phyloP scores from a whole-genome alignment of 2,888 invertebrate genomes.

The Andrena flavipes region DNA sequence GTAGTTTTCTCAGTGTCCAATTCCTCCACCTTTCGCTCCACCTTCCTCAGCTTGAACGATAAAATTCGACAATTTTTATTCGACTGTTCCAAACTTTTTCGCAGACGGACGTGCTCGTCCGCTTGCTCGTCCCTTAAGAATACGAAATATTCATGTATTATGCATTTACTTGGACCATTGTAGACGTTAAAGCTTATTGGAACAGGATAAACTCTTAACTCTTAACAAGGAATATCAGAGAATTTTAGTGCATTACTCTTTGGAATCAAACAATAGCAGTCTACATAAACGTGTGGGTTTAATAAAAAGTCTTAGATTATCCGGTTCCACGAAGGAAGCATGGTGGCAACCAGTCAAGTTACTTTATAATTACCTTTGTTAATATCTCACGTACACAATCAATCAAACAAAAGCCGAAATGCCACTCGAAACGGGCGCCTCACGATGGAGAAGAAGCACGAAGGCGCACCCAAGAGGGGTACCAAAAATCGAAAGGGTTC shows the following conservation, averaged over 20 bases:
- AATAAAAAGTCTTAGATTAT: slow-evolving; percentile 8
- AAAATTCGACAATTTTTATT: slow-evolving; percentile 99
- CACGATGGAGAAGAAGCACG: slow-evolving; percentile 28
- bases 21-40: slow-evolving; percentile 95
- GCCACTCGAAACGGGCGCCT: slow-evolving; percentile 16
- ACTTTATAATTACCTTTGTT: slow-evolving; percentile 46
- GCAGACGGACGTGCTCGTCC: slow-evolving; percentile 96
- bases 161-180: slow-evolving; percentile 3
- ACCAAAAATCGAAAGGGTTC: slow-evolving; percentile 45
- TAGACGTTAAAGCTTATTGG: background rate
- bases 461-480: slow-evolving; percentile 6
- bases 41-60: slow-evolving; percentile 98
- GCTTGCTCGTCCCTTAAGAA: slow-evolving; percentile 95
- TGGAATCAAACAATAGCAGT: background rate
- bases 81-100: slow-evolving; percentile 97
- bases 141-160: slow-evolving; percentile 35
- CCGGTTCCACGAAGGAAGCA: slow-evolving; percentile 17
- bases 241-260: background rate
- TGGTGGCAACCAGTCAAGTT: background rate
- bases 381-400: slow-evolving; percentile 40
- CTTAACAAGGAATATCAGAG: background rate
- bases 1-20: slow-evolving; percentile 94
- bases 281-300: background rate
- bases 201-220: slow-evolving; percentile 17
- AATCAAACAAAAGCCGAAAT: slow-evolving; percentile 42